These are phyloP conservation scores for Thecocarcelia acutangulata DNA, from an alignment of 2,888 invertebrate species.

Conservation along the genomic window DNA sequence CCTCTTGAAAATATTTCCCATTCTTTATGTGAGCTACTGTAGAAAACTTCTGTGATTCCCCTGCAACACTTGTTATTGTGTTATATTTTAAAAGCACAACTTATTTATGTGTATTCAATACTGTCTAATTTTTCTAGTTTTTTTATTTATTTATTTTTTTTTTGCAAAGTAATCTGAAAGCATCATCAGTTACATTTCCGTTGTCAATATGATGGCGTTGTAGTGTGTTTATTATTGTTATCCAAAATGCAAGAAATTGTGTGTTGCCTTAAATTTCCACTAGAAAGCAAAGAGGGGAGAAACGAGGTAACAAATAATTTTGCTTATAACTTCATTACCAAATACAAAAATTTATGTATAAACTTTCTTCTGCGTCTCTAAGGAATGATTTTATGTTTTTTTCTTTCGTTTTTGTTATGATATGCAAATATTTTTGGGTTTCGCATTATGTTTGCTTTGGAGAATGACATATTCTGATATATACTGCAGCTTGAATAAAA, in stretches of 20 bases:
- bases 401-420: not conserved
- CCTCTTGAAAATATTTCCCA: not conserved
- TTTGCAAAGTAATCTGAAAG: slow-evolving; percentile 42
- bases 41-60: not conserved
- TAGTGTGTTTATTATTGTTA: slow-evolving; percentile 20
- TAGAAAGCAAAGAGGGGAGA: not conserved
- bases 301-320: slow-evolving; percentile 24
- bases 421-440: slow-evolving; percentile 1
- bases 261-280: not conserved
- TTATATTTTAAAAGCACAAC: slow-evolving; percentile 24
- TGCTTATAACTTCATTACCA: slow-evolving; percentile 56
- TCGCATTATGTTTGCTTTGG: too few relatives aligned
- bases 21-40: too few relatives aligned
- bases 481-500: too few relatives aligned
- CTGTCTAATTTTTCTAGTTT: not conserved
- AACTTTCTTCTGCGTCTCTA: slow-evolving; percentile 71
- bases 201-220: slow-evolving; percentile 71
- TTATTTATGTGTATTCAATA: slow-evolving; percentile 33
- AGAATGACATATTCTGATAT: too few relatives aligned
- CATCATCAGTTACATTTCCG: slow-evolving; percentile 74
- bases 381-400: slow-evolving; percentile 51
- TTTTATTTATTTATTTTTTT: not conserved
- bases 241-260: not conserved
- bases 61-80: slow-evolving; percentile 26
- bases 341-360: slow-evolving; percentile 48